Evolutionary conservation across 2,888 invertebrate genomes (phyloP), one percentile per base, ranked within the genome.

Genomic region (Amiota communis): DNA sequence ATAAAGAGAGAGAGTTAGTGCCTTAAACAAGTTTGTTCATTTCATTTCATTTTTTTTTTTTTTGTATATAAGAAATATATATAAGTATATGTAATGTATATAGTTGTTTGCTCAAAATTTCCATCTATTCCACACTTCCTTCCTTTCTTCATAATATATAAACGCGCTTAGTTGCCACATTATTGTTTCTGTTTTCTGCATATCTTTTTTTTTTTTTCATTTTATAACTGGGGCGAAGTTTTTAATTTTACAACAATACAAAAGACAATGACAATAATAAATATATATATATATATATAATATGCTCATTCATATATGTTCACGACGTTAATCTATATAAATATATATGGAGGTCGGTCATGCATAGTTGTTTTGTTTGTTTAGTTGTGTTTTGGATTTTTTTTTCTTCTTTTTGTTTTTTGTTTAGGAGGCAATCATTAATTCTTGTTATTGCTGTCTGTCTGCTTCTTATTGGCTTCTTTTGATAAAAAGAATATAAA

Each of bases 341-440:
- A 65, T 48, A 57, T 81, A 78, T 85, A 77, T 81, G 68, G 74
- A 72, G 77, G 82, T 78, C 79, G 85, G 83, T 82, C 83, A 83
- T 83, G 84, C 84, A 85, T 71, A 51, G 75, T 75, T 81, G 75
- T 70, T 72, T 57, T 63, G 74, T 57, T 75, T 81, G 75, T 70
- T 72, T 57, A 57, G 74, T 57, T 68, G 64, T 23, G 3, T 23
- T 23, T 23, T 23, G 23, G 3, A 23, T 23, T 23, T 72, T 57
- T 20, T 72, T 13, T 53, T 9, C n/a, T n/a, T n/a, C n/a, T n/a
- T n/a, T n/a, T n/a, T n/a, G n/a, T n/a, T n/a, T n/a, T n/a, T n/a
- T n/a, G n/a, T n/a, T 53, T 53, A n/a, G 13, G 23, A 36, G 23
- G 63, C 46, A 63, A 36, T 13, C 46, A 23, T 23, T 23, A 23